Conservation (phyloP, 1,140 invertebrate species). For the Lineus longissimus region DNA sequence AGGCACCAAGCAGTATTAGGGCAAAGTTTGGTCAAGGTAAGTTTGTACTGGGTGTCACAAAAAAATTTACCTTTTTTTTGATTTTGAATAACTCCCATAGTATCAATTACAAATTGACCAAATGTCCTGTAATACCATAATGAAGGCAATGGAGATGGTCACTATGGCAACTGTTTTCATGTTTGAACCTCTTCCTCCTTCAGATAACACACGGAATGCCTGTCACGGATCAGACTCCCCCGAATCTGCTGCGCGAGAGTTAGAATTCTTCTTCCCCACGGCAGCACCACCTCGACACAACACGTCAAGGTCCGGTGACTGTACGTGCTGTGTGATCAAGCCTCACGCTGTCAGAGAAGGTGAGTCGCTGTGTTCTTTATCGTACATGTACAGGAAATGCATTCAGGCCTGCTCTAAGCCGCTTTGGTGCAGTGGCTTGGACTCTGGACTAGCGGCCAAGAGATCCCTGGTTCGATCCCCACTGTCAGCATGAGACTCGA, state of each 20-base stretch:
- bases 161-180: too few relatives aligned
- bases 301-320: constrained; percentile 64
- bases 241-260: constrained; percentile 59
- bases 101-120: constrained; percentile 5
- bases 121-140: too few relatives aligned
- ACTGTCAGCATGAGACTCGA: too few relatives aligned
- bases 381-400: too few relatives aligned
- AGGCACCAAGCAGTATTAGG: constrained; percentile 63
- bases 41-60: constrained; percentile 2
- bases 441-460: too few relatives aligned
- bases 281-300: constrained; percentile 54
- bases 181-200: constrained; percentile 4
- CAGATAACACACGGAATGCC: constrained; percentile 66
- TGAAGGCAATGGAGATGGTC: too few relatives aligned
- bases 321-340: constrained; percentile 80
- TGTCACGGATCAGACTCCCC: constrained; percentile 65
- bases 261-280: constrained; percentile 64
- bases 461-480: too few relatives aligned
- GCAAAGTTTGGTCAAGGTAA: constrained; percentile 66
- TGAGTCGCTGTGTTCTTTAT: constrained; percentile 26
- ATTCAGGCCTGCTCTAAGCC: too few relatives aligned
- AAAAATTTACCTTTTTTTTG: background rate
- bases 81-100: too few relatives aligned
- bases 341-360: constrained; percentile 81
- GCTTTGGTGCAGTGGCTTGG: too few relatives aligned